These are phyloP conservation scores for Archips crataeganus DNA, from an alignment of 2,888 invertebrate genomes.

Conservation along the genomic window DNA sequence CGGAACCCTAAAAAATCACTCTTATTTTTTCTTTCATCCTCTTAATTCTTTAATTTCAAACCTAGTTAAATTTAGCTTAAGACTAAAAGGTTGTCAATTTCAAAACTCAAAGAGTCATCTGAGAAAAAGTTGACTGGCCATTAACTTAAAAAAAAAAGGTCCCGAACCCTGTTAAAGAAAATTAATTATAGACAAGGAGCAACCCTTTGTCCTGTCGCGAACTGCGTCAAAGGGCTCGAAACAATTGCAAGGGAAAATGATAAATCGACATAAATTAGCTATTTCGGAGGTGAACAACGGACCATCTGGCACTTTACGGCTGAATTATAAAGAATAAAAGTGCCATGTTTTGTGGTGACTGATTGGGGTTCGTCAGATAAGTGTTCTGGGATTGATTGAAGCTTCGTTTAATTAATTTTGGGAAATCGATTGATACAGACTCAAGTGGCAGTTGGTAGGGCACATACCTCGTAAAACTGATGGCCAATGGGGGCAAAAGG, in stretches of 20 bases:
- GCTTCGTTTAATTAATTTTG: too few relatives aligned
- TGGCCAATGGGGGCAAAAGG: too few relatives aligned
- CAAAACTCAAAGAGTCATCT: background rate
- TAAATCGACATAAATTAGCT: slow-evolving; percentile 34
- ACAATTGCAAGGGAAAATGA: slow-evolving; percentile 39
- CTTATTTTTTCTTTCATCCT: too few relatives aligned
- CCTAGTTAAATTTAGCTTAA: background rate
- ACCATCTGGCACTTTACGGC: slow-evolving; percentile 4
- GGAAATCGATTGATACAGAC: too few relatives aligned
- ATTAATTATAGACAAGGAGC: slow-evolving; percentile 23
- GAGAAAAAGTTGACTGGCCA: background rate
- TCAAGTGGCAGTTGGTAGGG: too few relatives aligned
- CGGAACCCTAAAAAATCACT: too few relatives aligned
- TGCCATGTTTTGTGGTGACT: background rate
- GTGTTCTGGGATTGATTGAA: background rate
- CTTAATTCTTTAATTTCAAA: background rate
- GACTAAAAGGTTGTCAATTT: background rate
- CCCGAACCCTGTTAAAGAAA: slow-evolving; percentile 20
- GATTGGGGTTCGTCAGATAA: background rate
- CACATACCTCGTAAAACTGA: too few relatives aligned
- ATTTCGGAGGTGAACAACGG: slow-evolving; percentile 8
- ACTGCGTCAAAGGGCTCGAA: slow-evolving; percentile 28
- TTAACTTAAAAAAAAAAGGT: slow-evolving; percentile 9
- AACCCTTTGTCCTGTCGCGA: slow-evolving; percentile 28
- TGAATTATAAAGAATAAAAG: slow-evolving; percentile 10